Evolutionary conservation across 2,113 vertebrate species (phyloP).

Genomic region (Pachycephala philippinensis): DNA sequence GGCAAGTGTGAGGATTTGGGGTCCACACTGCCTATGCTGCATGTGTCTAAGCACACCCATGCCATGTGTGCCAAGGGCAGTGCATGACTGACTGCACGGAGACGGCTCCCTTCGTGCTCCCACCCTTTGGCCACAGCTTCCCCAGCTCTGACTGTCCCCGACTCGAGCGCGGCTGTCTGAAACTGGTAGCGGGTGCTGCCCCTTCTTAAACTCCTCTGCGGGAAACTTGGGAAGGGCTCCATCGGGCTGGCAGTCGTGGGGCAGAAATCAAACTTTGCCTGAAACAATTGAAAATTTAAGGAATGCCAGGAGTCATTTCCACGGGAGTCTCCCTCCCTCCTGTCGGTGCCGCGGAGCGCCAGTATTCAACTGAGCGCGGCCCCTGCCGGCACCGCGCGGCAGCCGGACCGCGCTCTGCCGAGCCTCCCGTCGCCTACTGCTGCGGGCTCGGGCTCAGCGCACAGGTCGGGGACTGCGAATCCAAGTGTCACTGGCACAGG

Average conservation of each 20-base stretch:
- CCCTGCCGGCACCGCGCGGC: background rate
- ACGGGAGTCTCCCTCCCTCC: background rate
- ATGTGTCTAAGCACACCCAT: background rate
- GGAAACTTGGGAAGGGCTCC: background rate
- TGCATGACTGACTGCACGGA: rapidly evolving
- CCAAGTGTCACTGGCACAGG: background rate
- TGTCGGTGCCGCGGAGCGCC: background rate
- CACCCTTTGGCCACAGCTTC: background rate
- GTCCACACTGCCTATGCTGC: too few relatives aligned
- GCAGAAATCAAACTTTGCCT: background rate
- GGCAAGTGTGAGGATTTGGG: background rate
- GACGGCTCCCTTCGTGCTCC: background rate
- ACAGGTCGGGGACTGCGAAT: background rate
- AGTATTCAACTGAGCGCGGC: background rate
- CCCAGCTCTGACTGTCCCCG: background rate
- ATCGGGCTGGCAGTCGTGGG: background rate
- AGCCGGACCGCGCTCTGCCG: background rate
- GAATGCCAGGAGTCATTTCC: background rate
- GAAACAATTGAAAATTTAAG: background rate
- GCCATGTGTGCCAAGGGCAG: background rate
- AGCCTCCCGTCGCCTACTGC: background rate
- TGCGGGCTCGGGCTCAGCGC: background rate
- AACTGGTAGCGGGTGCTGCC: background rate
- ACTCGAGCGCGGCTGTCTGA: rapidly evolving
- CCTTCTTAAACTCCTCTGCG: background rate